Conservation (phyloP, 2,797 vertebrate genomes). For the Sebastes steindachneri region DNA sequence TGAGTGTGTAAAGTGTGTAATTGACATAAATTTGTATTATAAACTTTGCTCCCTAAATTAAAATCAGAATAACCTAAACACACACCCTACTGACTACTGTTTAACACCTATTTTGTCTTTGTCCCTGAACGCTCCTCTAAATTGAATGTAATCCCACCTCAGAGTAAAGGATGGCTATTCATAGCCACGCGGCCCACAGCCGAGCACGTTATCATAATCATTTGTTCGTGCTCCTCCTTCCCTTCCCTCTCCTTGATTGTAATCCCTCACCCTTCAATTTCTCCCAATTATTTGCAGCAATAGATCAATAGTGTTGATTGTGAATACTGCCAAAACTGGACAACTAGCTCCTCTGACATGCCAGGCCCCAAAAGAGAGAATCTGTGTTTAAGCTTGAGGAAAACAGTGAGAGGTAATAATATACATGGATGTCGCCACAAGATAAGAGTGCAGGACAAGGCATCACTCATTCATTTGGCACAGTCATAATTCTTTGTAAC, state of each 20-base stretch:
- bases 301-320: conserved; percentile 37
- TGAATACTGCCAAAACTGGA: not conserved
- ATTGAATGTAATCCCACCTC: conserved; percentile 19
- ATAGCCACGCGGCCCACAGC: conserved; percentile 22
- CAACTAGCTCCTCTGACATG: not conserved
- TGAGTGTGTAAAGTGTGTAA: not conserved
- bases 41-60: not conserved
- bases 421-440: not conserved
- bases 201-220: conserved; percentile 7
- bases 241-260: conserved; percentile 1
- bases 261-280: conserved; percentile 22
- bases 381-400: not conserved
- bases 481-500: conserved; percentile 57
- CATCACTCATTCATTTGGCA: conserved; percentile 45
- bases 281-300: conserved; percentile 15
- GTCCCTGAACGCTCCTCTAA: conserved; percentile 20
- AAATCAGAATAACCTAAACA: not conserved
- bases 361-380: not conserved
- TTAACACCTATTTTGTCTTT: conserved; percentile 8
- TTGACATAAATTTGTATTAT: not conserved
- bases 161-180: conserved; percentile 33
- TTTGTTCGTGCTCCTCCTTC: conserved; percentile 17
- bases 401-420: not conserved
- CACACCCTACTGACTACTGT: not conserved
- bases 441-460: not conserved